A percentile compares a stretch with the other conserved stretches of the same genome.
phyloP scores from a whole-genome alignment of 2,113 vertebrate genomes.

The Cebidichthys violaceus region DNA sequence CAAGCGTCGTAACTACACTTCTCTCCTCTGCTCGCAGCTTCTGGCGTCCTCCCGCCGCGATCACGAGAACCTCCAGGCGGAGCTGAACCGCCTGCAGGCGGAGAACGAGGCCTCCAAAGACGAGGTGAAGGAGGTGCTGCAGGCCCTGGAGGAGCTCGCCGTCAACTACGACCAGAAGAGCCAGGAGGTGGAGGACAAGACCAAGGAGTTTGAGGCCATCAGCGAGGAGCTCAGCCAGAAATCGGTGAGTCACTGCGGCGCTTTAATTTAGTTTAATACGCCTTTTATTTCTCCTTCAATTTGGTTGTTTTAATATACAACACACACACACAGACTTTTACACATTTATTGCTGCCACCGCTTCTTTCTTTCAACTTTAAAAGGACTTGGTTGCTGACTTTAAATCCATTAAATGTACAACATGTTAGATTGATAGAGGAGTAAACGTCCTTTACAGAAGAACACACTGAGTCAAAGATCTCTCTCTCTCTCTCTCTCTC shows the following conservation, averaged over 20 bases:
- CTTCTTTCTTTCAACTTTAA: neutral
- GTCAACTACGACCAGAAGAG: conserved; percentile 99
- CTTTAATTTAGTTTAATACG: neutral
- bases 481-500: neutral
- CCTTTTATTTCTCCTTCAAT: conserved; percentile 21
- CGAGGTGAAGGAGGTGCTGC: conserved; percentile 97
- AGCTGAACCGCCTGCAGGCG: conserved; percentile 95
- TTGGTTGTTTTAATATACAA: neutral
- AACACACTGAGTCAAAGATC: neutral
- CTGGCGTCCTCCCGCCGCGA: conserved; percentile 92
- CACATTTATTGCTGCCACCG: neutral
- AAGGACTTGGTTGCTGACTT: neutral
- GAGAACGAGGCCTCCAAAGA: conserved; percentile 99
- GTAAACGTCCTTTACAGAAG: neutral
- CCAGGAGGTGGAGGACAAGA: conserved; percentile 98
- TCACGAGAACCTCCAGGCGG: conserved; percentile 94
- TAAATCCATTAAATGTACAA: no score
- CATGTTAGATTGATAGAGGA: neutral
- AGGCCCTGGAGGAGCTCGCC: conserved; percentile 96
- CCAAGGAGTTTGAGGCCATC: conserved; percentile 93
- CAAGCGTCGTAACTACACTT: no score
- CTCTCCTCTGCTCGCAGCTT: conserved; percentile 79
- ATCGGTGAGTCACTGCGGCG: conserved; percentile 83
- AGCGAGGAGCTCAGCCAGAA: conserved; percentile 99
- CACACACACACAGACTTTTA: neutral